Base-by-base conservation (phyloP, 2,888 invertebrate species). In the Fragum sueziense region DNA sequence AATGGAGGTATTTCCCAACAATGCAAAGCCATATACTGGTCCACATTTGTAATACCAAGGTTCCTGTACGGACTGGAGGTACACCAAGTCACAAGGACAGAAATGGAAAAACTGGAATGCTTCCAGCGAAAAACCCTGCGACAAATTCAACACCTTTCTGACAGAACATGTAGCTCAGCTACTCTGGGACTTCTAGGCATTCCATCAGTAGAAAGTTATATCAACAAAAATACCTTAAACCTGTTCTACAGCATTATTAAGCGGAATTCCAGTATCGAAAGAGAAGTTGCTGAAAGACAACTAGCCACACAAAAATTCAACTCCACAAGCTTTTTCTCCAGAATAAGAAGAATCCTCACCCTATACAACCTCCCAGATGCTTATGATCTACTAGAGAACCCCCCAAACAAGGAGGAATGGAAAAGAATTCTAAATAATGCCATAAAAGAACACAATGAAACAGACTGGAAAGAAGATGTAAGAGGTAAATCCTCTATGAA, bases 201-300 rank as follows among this genome's bases (percentile, higher is more conserved):
- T 17, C 41, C 41, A 11, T 17, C 41, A 11, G 9, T 41, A 41
- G 11, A 34, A 9, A n/a, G n/a, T 20, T n/a, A 52, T 33, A 25
- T 61, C 41, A 29, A 70, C 51, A 70, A 54, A 70, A 70, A 70
- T 33, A 29, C 29, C 22, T 22, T 70, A 11, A 34, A 14, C 29
- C 25, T 31, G 27, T 27, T 54, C 3, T 47, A 70, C 34, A 33
- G 51, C 25, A 29, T 27, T 22, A 3, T 52, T 11, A 17, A 14
- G 17, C 27, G 31, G 17, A 2, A 22, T 7, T 6, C 2, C 59
- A 29, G n/a, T 25, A 14, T 68, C 25, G 68, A 68, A 47, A 17
- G 11, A 41, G 37, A 22, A 37, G n/a, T 68, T 68, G 68, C 68
- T 22, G 29, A 31, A 29, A 68, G 68, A 47, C 68, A 68, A 37